phyloP scores from a whole-genome alignment of 2,113 vertebrate genomes.

The Manacus vitellinus region DNA sequence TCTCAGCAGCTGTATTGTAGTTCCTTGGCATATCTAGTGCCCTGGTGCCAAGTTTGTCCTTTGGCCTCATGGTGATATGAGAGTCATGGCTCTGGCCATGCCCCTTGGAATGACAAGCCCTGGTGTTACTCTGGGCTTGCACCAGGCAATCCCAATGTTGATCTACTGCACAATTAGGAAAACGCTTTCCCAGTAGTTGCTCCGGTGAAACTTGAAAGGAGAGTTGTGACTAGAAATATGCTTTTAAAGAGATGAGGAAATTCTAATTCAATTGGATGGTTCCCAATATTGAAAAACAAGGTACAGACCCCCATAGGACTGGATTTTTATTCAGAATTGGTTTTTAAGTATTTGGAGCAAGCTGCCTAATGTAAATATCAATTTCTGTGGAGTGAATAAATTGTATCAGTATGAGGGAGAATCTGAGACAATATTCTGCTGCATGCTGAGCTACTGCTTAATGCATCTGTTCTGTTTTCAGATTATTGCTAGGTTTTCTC shows the following conservation, averaged over 20 bases:
- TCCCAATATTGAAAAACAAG: background rate
- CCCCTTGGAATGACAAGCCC: background rate
- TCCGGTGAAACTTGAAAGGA: background rate
- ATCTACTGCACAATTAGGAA: background rate
- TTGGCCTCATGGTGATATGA: background rate
- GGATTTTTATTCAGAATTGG: background rate
- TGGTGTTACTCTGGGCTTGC: background rate
- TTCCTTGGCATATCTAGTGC: background rate
- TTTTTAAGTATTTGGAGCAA: background rate
- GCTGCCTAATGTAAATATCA: background rate
- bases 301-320: background rate
- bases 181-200: background rate
- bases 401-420: background rate
- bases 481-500: background rate
- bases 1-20: background rate
- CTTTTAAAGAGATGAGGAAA: background rate
- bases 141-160: background rate
- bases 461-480: background rate
- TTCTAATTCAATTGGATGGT: background rate
- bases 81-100: fast-evolving
- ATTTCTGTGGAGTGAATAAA: background rate
- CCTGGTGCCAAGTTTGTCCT: background rate
- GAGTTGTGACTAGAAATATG: background rate
- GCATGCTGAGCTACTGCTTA: background rate
- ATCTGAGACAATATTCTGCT: background rate